Conservation (phyloP, 2,888 invertebrate genomes). For the Amiota communis region DNA sequence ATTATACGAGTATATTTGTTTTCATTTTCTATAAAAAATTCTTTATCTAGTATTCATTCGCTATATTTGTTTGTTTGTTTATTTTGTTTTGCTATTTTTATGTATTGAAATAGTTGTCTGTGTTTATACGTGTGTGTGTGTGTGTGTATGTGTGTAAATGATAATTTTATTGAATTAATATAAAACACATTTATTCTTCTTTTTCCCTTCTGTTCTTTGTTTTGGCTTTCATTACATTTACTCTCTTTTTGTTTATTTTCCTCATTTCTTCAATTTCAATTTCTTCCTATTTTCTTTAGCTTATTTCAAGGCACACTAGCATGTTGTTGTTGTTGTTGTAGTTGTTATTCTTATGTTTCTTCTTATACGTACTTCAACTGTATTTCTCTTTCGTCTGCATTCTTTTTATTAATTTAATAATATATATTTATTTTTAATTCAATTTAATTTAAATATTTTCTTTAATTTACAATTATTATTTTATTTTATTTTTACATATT, state of each 20-base stretch:
- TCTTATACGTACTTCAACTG: constrained; percentile 47
- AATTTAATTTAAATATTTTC: constrained; percentile 36
- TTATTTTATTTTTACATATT: constrained; percentile 44
- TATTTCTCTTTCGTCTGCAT: constrained; percentile 51
- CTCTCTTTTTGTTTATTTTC: constrained; percentile 25
- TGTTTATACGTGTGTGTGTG: constrained; percentile 33
- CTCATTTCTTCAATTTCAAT: constrained; percentile 29
- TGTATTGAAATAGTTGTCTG: not conserved
- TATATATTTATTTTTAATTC: constrained; percentile 34
- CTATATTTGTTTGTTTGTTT: not conserved
- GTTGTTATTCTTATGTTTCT: constrained; percentile 27
- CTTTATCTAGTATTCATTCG: too few relatives aligned
- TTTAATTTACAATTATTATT: constrained; percentile 50
- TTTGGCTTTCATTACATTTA: constrained; percentile 38
- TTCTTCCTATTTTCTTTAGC: constrained; percentile 40
- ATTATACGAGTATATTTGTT: constrained; percentile 28
- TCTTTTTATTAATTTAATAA: constrained; percentile 40
- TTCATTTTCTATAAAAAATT: too few relatives aligned
- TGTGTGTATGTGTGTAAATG: constrained; percentile 34
- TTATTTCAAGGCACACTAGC: constrained; percentile 71
- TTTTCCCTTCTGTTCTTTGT: constrained; percentile 20
- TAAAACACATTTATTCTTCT: not conserved
- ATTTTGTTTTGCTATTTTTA: too few relatives aligned
- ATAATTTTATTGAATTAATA: constrained; percentile 28
- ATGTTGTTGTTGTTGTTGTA: constrained; percentile 46